A percentile compares a stretch with the other conserved stretches of the same genome.
Evolutionary conservation across 2,888 invertebrate genomes (phyloP).

Genomic region (Agrochola litura): DNA sequence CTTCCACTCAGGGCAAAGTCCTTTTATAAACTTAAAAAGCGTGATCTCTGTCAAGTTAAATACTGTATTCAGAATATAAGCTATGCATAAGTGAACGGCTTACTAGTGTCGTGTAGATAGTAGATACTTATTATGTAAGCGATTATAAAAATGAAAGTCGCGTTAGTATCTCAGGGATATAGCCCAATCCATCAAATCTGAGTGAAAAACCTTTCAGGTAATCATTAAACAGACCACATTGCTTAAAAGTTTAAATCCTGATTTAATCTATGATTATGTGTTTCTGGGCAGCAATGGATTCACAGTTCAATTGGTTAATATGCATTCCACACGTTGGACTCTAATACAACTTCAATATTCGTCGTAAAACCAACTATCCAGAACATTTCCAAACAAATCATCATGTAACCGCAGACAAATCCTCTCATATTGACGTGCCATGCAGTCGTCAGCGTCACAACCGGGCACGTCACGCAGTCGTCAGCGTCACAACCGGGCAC

Average conservation of each 20-base stretch:
- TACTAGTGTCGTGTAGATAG: neutral
- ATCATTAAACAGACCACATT: neutral
- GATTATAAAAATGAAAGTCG: neutral
- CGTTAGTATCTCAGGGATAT: neutral
- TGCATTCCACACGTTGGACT: neutral
- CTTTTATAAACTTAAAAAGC: neutral
- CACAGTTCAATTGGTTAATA: neutral
- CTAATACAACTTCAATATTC: neutral
- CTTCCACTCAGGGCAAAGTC: neutral
- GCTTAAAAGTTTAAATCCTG: neutral
- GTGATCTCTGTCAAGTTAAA: neutral
- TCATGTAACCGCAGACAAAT: slow-evolving; percentile 24
- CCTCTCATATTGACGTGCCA: slow-evolving; percentile 28
- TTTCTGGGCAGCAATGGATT: neutral
- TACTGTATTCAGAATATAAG: neutral
- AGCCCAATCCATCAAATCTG: neutral
- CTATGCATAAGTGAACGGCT: no score
- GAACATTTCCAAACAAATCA: slow-evolving; percentile 22
- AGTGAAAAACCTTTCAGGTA: neutral
- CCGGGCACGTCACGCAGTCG: slow-evolving; percentile 55
- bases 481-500: slow-evolving; percentile 63
- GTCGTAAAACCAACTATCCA: neutral
- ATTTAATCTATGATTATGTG: neutral
- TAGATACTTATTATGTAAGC: neutral
- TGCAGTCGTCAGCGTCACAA: slow-evolving; percentile 57